Base-by-base conservation (phyloP, 2,888 invertebrate genomes). In the Calliopum simillimum region DNA sequence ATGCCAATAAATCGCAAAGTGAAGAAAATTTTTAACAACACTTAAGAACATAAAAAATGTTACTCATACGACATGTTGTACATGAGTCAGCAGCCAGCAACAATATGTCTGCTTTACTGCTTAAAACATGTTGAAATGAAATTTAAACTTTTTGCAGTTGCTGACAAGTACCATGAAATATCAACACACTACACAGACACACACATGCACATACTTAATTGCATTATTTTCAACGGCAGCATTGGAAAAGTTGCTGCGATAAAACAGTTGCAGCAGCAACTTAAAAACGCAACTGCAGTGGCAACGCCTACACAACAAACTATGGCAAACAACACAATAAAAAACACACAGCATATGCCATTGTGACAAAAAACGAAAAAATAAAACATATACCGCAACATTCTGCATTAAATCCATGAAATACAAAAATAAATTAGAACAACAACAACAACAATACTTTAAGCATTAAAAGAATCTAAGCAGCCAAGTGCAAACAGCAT, bases 371-470 rank as follows among this genome's bases (percentile, higher is more conserved):
- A 13, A 44, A 47, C 21, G 46, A 13, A 33, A 16, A 14, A 49
- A n/a, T n/a, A 56, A 56, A 8, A 25, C 3, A 2, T 25, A 4
- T 33, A 11, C 23, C 33, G 8, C 33, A 33, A 33, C 8, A 33
- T 33, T 14, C n/a, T 51, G 51, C 23, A 14, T 33, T 14, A 19
- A 19, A n/a, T 61, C 68, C 23, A 43, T 19, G 49, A 43, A 55
- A 56, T 58, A 56, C 63, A 62, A 69, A 56, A 61, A 56, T 56
- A 62, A 66, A 69, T 58, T 61, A 46, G 66, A 58, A 56, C 61
- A 69, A 62, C 21, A 49, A 49, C 62, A 62, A 70, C 49, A 69
- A 66, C 46, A 55, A 46, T 44, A 53, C 44, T 25, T 44, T 16
- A n/a, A 16, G 55, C 21, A 13, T 14, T 41, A 16, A 47, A 25